These are phyloP conservation scores for Eristalinus sepulchralis DNA, from an alignment of 2,888 invertebrate genomes.

Conservation along the genomic window DNA sequence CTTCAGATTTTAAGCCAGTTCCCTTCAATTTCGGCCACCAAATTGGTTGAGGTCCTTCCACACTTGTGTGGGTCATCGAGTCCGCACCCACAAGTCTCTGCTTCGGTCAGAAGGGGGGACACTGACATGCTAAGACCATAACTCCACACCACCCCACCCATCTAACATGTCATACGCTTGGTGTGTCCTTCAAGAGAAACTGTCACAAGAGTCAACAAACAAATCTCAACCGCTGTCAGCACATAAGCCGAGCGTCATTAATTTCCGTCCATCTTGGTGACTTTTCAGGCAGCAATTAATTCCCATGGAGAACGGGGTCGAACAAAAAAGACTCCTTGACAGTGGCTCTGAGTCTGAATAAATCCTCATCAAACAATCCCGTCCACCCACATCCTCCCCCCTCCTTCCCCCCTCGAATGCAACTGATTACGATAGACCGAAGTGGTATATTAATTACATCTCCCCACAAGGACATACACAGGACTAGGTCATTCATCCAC, in stretches of 20 bases:
- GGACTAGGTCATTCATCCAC: conserved; percentile 6
- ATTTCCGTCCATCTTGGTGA: background rate
- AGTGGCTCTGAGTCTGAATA: background rate
- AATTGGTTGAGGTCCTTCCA: too few species aligned
- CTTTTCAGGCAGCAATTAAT: background rate
- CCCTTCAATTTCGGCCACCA: too few species aligned
- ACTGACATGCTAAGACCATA: background rate
- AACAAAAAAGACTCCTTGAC: background rate
- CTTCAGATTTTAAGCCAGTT: too few species aligned
- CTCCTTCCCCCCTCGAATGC: background rate
- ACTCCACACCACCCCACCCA: background rate
- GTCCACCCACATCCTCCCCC: too few species aligned
- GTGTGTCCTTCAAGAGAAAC: background rate
- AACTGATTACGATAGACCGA: too few species aligned
- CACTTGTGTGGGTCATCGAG: too few species aligned
- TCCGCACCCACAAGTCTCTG: too few species aligned
- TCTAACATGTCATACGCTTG: background rate
- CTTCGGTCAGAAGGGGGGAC: background rate
- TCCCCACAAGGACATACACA: background rate
- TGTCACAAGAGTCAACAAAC: background rate
- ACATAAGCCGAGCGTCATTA: background rate
- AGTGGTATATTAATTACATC: too few species aligned
- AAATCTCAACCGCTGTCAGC: background rate
- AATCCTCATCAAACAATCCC: too few species aligned
- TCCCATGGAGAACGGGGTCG: background rate